phyloP scores from a whole-genome alignment of 2,797 vertebrate species.

The Oreochromis mossambicus region DNA sequence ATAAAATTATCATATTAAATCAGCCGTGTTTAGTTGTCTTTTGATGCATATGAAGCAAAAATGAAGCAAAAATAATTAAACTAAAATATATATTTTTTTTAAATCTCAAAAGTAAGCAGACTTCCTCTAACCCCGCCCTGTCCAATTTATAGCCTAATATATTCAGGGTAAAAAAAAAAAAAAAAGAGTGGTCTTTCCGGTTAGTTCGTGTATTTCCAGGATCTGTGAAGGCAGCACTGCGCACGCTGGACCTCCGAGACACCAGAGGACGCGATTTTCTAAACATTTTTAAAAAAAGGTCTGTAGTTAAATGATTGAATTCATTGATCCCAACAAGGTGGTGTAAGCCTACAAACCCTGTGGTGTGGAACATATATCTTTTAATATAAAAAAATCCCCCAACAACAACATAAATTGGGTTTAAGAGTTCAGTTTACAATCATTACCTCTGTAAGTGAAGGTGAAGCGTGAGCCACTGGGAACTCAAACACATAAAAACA shows the following conservation, averaged over 20 bases:
- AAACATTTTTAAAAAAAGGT: background rate
- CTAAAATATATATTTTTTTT: background rate
- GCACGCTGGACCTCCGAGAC: conserved; percentile 37
- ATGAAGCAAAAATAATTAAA: background rate
- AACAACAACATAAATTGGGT: background rate
- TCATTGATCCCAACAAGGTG: background rate
- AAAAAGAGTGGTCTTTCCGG: background rate
- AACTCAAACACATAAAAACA: background rate
- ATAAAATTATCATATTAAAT: background rate
- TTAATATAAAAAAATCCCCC: background rate
- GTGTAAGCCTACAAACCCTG: background rate
- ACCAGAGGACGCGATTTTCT: conserved; percentile 46
- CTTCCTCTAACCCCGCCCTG: background rate
- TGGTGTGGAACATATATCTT: background rate
- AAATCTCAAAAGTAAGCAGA: background rate
- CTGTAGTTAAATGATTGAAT: background rate
- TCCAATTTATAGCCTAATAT: background rate
- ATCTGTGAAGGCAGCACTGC: background rate
- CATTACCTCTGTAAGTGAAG: background rate
- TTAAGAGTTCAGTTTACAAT: background rate
- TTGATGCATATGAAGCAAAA: background rate
- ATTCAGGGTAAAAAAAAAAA: background rate
- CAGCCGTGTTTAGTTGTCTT: background rate
- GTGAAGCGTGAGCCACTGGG: background rate
- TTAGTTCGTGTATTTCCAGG: background rate